These are phyloP conservation scores for Dendrocincla fuliginosa DNA, from an alignment of 2,797 vertebrate species.

Conservation along the genomic window DNA sequence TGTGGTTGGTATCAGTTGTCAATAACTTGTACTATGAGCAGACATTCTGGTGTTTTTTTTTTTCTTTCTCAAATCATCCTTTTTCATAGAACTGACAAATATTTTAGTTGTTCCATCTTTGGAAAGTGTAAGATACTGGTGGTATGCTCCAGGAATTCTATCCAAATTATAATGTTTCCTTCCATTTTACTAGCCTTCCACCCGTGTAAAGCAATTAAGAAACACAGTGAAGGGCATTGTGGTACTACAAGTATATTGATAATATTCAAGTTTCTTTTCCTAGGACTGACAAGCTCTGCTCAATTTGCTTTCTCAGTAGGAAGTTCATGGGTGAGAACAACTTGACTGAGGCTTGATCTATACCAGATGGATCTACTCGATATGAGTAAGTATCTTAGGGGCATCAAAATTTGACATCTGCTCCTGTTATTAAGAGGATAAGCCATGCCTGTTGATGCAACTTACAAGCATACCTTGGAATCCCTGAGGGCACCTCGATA, in stretches of 20 bases:
- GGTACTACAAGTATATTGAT: background rate
- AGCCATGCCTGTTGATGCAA: background rate
- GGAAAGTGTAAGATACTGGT: background rate
- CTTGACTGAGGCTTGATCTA: constrained; percentile 38
- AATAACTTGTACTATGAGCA: background rate
- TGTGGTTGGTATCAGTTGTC: background rate
- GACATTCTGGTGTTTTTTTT: background rate
- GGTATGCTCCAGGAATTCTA: background rate
- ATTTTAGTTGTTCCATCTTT: background rate
- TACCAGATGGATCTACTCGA: constrained; percentile 38
- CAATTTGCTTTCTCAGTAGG: constrained; percentile 34
- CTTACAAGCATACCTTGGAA: background rate
- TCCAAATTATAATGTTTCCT: background rate
- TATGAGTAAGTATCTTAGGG: constrained; percentile 6
- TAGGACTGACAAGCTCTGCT: constrained; percentile 4
- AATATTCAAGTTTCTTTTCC: constrained; percentile 1
- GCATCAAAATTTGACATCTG: constrained; percentile 47
- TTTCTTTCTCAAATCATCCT: background rate
- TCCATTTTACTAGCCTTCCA: background rate
- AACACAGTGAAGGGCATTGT: background rate
- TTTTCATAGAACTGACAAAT: background rate
- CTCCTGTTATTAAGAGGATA: background rate
- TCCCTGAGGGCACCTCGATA: background rate
- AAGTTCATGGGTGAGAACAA: constrained; percentile 55
- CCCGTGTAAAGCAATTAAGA: constrained; percentile 20